Evolutionary conservation across 2,888 invertebrate species (phyloP).

Genomic region (Limnephilus rhombicus): DNA sequence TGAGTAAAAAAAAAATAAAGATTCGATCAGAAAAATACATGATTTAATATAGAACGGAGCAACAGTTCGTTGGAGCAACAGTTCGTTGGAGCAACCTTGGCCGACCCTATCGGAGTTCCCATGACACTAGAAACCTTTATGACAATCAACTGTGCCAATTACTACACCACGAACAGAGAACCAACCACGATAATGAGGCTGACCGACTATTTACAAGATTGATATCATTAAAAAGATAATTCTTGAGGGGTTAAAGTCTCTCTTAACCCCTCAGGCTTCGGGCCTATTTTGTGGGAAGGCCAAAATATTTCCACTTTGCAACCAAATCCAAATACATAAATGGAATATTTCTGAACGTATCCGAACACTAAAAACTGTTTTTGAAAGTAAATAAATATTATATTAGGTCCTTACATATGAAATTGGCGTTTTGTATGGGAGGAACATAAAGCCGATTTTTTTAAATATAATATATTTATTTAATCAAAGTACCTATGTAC

Average conservation of each 20-base stretch:
- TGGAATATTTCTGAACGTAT: too few species aligned
- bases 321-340: too few species aligned
- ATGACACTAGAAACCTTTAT: constrained; percentile 1
- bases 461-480: too few species aligned
- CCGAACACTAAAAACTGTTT: too few species aligned
- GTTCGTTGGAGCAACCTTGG: constrained; percentile 25
- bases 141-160: background rate
- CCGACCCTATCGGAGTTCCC: background rate
- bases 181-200: background rate
- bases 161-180: background rate
- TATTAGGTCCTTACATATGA: too few species aligned
- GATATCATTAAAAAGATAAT: background rate
- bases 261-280: background rate
- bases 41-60: background rate
- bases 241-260: background rate
- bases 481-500: too few species aligned
- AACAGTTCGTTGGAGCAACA: too few species aligned
- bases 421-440: too few species aligned
- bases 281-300: too few species aligned
- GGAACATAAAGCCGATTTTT: too few species aligned
- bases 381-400: too few species aligned
- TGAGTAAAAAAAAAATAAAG: background rate
- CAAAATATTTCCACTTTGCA: too few species aligned
- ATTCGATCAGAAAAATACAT: background rate
- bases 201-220: background rate